Evolutionary conservation across 2,888 invertebrate species (phyloP), one percentile per base, ranked within the genome.

Genomic region (Meiosimyza decipiens): DNA sequence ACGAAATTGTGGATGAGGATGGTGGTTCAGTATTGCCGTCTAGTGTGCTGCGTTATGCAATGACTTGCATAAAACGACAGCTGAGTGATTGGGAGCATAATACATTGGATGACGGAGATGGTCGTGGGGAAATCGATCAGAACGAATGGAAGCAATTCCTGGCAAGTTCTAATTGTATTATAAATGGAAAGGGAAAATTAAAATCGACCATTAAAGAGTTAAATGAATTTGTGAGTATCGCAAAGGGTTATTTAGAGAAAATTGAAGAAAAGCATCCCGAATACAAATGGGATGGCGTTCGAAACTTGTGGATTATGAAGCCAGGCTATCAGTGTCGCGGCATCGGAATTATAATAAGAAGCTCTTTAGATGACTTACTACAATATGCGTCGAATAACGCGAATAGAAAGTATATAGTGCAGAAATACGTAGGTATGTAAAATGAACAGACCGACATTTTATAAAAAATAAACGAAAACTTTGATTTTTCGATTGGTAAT

Each of bases 271-370:
- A 89, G 78, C 90, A 91, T 78, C 91, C 92, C 0, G 91, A 91
- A 81, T 84, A 93, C 67, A 89, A 89, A 74, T 90, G 92, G 83
- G 96, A 96, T 87, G 96, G 96, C 0, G 90, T 89, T 77, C 90
- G 91, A 82, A 95, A 96, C 86, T 91, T 96, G 78, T 97, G 96
- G 96, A 95, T 97, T 75, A 89, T 97, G 59, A 97, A 97, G 84
- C 96, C 96, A 0, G 93, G 92, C 3, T 92, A 92, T 80, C 92
- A 93, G 77, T 94, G 94, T 49, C 89, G 95, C 80, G 96, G 96
- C 0, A 89, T 92, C 83, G 96, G 96, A 5, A 96, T 97, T 76
- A 90, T 91, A 76, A 91, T 96, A 84, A 93, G 93, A 78, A 92
- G 93, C 80, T 91, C 92, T 76, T 87, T 95, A 73, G 91, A 91